phyloP scores from a whole-genome alignment of 2,797 vertebrate genomes.

The Tapirus indicus region DNA sequence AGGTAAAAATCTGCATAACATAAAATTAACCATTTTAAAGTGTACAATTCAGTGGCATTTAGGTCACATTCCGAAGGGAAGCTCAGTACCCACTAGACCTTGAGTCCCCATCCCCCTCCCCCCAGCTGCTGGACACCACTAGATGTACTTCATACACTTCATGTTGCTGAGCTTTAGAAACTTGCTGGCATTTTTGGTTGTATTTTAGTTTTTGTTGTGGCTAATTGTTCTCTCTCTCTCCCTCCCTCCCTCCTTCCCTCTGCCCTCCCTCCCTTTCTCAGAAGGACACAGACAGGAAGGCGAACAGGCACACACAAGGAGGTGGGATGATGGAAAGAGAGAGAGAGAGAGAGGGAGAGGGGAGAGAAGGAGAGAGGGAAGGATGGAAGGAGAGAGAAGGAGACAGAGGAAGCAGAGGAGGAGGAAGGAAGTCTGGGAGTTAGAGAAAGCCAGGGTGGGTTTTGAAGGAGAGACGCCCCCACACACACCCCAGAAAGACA shows the following conservation, averaged over 20 bases:
- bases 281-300: background rate
- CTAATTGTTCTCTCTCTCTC: background rate
- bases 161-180: background rate
- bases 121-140: background rate
- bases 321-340: background rate
- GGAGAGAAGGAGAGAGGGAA: accelerated
- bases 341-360: background rate
- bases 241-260: background rate
- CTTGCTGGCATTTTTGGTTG: background rate
- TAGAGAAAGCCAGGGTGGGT: background rate
- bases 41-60: too few species aligned
- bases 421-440: background rate
- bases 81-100: accelerated
- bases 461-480: background rate
- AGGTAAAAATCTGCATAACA: background rate
- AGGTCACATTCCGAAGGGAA: background rate
- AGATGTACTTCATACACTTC: accelerated
- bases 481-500: background rate
- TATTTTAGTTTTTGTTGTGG: background rate
- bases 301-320: background rate
- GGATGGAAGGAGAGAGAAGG: too few species aligned
- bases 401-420: background rate
- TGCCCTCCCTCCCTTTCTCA: background rate
- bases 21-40: background rate
- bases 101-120: accelerated